These are phyloP conservation scores for Ophion obscuratus DNA, from an alignment of 2,888 invertebrate species.

Conservation along the genomic window DNA sequence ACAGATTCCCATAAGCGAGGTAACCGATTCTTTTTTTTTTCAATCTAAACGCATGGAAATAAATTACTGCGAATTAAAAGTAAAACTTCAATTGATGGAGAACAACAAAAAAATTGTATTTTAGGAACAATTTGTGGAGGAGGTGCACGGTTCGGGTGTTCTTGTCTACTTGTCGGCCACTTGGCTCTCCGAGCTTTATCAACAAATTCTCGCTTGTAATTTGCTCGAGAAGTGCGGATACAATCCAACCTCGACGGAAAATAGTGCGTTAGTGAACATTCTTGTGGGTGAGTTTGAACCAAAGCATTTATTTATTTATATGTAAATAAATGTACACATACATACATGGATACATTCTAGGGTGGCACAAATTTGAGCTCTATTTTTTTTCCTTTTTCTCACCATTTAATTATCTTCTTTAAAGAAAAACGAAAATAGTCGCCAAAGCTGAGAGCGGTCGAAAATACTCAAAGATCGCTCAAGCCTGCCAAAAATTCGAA, in stretches of 20 bases:
- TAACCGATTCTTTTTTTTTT: conserved; percentile 69
- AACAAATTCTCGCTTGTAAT: conserved; percentile 91
- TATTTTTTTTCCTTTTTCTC: too few species aligned
- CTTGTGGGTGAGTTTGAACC: conserved; percentile 87
- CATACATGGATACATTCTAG: too few species aligned
- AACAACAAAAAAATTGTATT: conserved; percentile 50
- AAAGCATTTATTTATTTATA: too few species aligned
- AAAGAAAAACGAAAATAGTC: too few species aligned
- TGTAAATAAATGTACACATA: too few species aligned
- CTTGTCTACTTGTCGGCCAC: conserved; percentile 96
- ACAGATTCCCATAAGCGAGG: conserved; percentile 85
- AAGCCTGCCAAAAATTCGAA: too few species aligned
- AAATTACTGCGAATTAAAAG: background rate
- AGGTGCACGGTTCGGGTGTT: conserved; percentile 96
- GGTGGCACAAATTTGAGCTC: too few species aligned
- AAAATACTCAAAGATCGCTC: too few species aligned
- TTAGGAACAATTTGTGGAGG: conserved; percentile 95
- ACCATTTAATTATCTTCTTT: too few species aligned
- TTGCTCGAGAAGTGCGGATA: conserved; percentile 89
- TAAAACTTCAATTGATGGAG: background rate
- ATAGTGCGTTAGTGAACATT: conserved; percentile 89
- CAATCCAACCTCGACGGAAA: conserved; percentile 85
- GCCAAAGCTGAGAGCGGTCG: too few species aligned
- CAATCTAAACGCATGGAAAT: background rate
- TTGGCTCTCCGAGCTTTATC: conserved; percentile 97